These are phyloP conservation scores for Iselma pallidipennis DNA, from an alignment of 2,888 invertebrate genomes.

Conservation along the genomic window DNA sequence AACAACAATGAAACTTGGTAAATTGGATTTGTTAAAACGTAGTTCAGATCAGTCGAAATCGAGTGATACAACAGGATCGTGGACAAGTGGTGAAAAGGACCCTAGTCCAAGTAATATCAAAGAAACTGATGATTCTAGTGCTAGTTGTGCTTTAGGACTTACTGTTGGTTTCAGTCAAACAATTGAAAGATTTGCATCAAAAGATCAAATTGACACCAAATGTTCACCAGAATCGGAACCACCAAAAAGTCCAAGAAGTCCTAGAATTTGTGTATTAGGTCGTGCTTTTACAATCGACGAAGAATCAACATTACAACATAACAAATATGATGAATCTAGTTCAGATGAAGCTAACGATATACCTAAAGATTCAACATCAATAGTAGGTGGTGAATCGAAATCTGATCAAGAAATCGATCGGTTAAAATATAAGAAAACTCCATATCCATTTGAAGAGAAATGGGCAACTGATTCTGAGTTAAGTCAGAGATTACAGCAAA, in stretches of 20 bases:
- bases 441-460: conserved; percentile 56
- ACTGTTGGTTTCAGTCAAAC: conserved; percentile 79
- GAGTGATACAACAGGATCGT: conserved; percentile 74
- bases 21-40: conserved; percentile 64
- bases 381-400: conserved; percentile 41
- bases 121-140: conserved; percentile 73
- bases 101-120: conserved; percentile 62
- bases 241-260: conserved; percentile 48
- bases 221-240: conserved; percentile 47
- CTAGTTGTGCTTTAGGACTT: conserved; percentile 78
- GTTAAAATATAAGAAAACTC: conserved; percentile 44
- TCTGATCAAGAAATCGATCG: conserved; percentile 29
- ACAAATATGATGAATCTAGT: conserved; percentile 39
- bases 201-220: conserved; percentile 62
- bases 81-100: conserved; percentile 79
- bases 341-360: conserved; percentile 50
- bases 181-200: conserved; percentile 67
- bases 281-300: conserved; percentile 56
- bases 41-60: conserved; percentile 77
- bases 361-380: conserved; percentile 48
- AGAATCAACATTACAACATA: conserved; percentile 44
- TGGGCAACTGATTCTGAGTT: conserved; percentile 56
- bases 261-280: conserved; percentile 53
- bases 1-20: conserved; percentile 57
- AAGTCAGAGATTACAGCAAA: conserved; percentile 51